Base-by-base conservation (phyloP, 2,888 invertebrate species). In the Limnephilus rhombicus region DNA sequence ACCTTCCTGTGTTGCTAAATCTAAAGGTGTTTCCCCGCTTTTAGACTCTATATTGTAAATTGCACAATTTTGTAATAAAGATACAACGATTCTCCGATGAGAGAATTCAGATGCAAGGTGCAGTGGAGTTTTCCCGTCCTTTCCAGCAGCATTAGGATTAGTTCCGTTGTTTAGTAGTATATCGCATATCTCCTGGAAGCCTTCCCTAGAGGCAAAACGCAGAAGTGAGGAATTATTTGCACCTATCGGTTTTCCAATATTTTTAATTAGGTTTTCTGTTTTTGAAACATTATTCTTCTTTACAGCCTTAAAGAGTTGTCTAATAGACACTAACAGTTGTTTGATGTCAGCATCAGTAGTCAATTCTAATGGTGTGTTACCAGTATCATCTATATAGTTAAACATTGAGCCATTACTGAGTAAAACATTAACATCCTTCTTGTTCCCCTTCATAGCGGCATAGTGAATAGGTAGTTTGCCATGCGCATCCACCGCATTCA, bases 221-320 rank as follows among this genome's bases (percentile, higher is more conserved):
- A 85, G 45, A n/a, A 85, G 45, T 85, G 85, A 41, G 7, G 29
- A 85, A 41, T 85, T 37, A n/a, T 85, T 41, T n/a, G 37, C 45
- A 15, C 3, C 1, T n/a, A n/a, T 85, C 15, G 85, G 37, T 37
- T 29, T 85, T 41, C 34, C 85, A 85, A 41, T 12, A 15, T 41
- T 24, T 24, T 41, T 24, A 45, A 85, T 85, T n/a, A 37, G 45
- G 2, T n/a, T 41, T 85, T 18, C 85, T 24, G n/a, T n/a, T 12
- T 85, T 12, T n/a, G 37, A 41, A 41, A 41, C 12, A 11, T 45
- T 41, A 45, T 85, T 85, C 7, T 41, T n/a, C 0, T 85, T 18
- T n/a, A 85, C 85, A 41, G 85, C 85, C 45, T 85, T 41, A 45
- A 45, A 85, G n/a, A 85, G 85, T n/a, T 85, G 34, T 41, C 1